These are phyloP conservation scores for Sarcophilus harrisii DNA, from an alignment of 2,797 vertebrate genomes.

Conservation along the genomic window DNA sequence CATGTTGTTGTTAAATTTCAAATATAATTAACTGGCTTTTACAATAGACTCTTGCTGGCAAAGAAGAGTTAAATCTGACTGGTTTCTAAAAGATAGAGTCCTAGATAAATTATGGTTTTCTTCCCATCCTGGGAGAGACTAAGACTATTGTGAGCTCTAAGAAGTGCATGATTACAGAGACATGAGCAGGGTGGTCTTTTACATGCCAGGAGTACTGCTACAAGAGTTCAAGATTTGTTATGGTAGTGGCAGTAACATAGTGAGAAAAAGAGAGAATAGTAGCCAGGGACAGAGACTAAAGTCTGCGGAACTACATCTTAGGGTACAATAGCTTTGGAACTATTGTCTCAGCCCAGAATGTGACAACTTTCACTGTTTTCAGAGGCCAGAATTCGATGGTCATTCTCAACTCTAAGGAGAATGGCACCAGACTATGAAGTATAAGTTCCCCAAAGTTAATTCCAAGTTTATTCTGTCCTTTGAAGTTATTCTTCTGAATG, in stretches of 20 bases:
- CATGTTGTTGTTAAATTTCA: not conserved
- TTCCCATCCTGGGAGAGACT: not conserved
- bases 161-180: not conserved
- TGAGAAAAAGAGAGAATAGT: not conserved
- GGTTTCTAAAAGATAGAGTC: not conserved
- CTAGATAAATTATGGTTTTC: not conserved
- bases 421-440: not conserved
- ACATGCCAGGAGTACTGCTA: not conserved
- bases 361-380: not conserved
- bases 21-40: not conserved
- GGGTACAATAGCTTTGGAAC: not conserved
- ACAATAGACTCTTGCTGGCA: not conserved
- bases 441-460: not conserved
- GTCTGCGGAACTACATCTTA: not conserved
- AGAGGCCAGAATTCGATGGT: not conserved
- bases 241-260: not conserved
- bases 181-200: not conserved
- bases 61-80: not conserved
- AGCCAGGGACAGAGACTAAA: not conserved
- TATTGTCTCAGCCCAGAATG: not conserved
- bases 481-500: not conserved
- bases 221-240: not conserved
- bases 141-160: not conserved
- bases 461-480: not conserved
- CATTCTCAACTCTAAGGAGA: not conserved